Evolutionary conservation across 2,113 vertebrate genomes (phyloP).

Genomic region (Sinocyclocheilus anophthalmus): DNA sequence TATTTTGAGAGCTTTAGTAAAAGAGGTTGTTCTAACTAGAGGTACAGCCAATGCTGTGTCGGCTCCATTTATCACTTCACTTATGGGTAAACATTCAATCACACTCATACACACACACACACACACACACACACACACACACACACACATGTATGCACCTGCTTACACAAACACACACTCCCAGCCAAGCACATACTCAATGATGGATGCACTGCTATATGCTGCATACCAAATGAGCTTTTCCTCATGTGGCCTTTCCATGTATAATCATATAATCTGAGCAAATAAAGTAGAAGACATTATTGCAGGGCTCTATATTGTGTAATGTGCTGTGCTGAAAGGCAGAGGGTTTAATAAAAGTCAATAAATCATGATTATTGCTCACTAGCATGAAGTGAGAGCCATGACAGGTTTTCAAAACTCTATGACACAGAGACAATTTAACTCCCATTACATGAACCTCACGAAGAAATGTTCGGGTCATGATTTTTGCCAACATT

Average conservation of each 20-base stretch:
- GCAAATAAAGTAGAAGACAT: conserved; percentile 4
- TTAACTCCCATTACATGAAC: neutral
- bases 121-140: neutral
- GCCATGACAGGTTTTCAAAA: neutral
- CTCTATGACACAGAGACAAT: neutral
- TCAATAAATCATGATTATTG: conserved; percentile 12
- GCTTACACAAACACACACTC: neutral
- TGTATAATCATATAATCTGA: neutral
- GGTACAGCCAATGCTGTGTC: conserved; percentile 25
- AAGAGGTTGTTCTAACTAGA: conserved; percentile 52
- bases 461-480: neutral
- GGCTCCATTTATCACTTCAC: conserved; percentile 62
- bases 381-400: neutral
- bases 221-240: neutral
- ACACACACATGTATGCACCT: neutral
- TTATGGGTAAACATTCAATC: conserved; percentile 15
- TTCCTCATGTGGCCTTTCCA: neutral
- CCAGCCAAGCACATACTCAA: neutral
- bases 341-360: neutral
- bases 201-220: neutral
- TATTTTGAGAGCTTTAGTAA: conserved; percentile 50
- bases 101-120: neutral
- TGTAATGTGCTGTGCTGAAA: neutral
- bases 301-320: neutral
- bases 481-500: neutral